Evolutionary conservation across 2,113 vertebrate species (phyloP).

Genomic region (Pantherophis guttatus): DNA sequence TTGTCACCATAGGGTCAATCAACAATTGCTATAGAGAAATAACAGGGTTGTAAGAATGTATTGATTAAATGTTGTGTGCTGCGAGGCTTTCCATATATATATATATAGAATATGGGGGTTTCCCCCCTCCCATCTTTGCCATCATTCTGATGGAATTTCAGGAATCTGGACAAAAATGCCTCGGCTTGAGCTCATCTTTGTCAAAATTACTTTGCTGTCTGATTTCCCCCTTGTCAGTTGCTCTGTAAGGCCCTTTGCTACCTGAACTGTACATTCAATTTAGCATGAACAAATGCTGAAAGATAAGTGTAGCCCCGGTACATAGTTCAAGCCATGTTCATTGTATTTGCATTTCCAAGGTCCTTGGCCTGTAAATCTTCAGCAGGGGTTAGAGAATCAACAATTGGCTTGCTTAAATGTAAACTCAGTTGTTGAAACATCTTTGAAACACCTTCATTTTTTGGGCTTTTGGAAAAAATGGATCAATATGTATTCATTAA

Average conservation of each 20-base stretch:
- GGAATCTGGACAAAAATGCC: slow-evolving; percentile 2
- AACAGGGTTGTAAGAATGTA: slow-evolving; percentile 42
- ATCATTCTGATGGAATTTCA: slow-evolving; percentile 22
- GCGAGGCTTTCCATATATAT: slow-evolving; percentile 12
- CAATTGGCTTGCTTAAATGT: background rate
- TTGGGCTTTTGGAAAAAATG: slow-evolving; percentile 1
- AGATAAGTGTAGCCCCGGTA: background rate
- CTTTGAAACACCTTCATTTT: background rate
- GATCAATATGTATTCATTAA: background rate
- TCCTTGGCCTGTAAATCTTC: background rate
- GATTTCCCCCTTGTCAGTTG: background rate
- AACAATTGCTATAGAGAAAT: slow-evolving; percentile 27
- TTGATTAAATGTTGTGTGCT: slow-evolving; percentile 47
- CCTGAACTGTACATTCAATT: background rate
- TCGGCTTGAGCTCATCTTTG: slow-evolving; percentile 2
- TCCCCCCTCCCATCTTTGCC: slow-evolving; percentile 1
- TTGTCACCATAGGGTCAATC: slow-evolving; percentile 19
- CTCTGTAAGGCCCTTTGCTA: background rate
- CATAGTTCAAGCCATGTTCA: background rate
- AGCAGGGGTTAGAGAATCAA: background rate
- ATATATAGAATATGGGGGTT: slow-evolving; percentile 25
- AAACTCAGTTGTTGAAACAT: slow-evolving; percentile 2
- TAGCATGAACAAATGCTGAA: background rate
- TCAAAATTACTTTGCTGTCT: background rate
- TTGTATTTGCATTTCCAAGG: background rate